These are phyloP conservation scores for Adelosebastes latens DNA, from an alignment of 2,797 vertebrate species.

Conservation along the genomic window DNA sequence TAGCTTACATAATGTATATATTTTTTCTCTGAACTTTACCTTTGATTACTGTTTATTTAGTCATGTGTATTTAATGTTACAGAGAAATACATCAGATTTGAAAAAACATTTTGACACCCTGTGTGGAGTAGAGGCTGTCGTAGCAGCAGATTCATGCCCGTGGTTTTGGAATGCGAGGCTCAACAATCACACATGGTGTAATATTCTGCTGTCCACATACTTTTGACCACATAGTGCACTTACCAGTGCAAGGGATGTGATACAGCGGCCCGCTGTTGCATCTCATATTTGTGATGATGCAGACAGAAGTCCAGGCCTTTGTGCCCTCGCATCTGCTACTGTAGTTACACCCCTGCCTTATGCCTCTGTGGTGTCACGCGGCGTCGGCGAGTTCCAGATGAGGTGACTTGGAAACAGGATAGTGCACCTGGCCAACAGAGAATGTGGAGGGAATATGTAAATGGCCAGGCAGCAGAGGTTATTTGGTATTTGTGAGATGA, in stretches of 20 bases:
- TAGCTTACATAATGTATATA: no score
- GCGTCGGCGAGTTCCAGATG: conserved; percentile 37
- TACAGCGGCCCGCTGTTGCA: not conserved
- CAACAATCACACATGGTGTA: not conserved
- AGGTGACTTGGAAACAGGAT: conserved; percentile 58
- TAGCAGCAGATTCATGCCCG: not conserved
- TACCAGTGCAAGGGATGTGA: not conserved
- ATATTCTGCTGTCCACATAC: not conserved
- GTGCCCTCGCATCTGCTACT: conserved; percentile 37
- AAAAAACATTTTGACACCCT: not conserved
- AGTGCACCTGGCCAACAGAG: conserved; percentile 60
- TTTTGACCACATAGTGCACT: not conserved
- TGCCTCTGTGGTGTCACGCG: conserved; percentile 34
- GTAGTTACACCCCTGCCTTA: conserved; percentile 43
- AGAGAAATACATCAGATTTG: not conserved
- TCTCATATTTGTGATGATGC: conserved; percentile 26
- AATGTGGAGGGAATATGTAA: conserved; percentile 68
- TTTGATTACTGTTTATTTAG: no score
- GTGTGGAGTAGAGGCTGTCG: not conserved
- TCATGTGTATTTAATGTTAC: not conserved
- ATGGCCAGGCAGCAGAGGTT: conserved; percentile 67
- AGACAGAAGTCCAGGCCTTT: conserved; percentile 20
- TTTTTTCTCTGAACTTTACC: no score
- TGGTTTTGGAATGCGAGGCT: not conserved
- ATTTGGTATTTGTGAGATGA: conserved; percentile 80